Base-by-base conservation (phyloP, 2,888 invertebrate species). In the Ethmia dodecea region DNA sequence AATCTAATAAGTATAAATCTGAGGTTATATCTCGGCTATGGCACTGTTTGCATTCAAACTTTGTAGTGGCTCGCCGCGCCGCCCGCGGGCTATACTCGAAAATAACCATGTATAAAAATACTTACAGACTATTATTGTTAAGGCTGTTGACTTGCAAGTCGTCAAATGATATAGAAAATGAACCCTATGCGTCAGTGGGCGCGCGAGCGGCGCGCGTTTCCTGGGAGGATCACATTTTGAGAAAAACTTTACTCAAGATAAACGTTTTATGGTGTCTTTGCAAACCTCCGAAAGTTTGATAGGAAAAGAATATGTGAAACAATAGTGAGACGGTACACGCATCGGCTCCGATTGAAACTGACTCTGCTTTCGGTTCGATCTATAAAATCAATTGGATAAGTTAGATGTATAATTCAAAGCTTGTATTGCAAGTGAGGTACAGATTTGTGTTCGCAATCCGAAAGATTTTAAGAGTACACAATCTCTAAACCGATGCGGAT, bases 261-360 rank as follows among this genome's bases (percentile, higher is more conserved):
- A 71, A 59, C 59, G 52, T 64, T 52, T 62, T 73, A 75, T 61
- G 73, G 58, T 74, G 66, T 74, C 61, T 68, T 70, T 75, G 79
- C 74, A 79, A 84, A 81, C 84, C 86, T 84, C 86, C 86, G 71
- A 73, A 86, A 86, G 86, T 86, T 84, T 86, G 84, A 84, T 80
- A 79, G 81, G 83, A 86, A 84, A 86, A 70, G 58, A 43, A 86
- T 80, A 53, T 45, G 49, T 72, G 61, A 29, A 74, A 81, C 55
- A 60, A 77, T 62, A 52, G 44, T 42, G 45, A 43, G 50, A 64
- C 66, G 52, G 69, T 47, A 43, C 40, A 55, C 60, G 49, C 42
- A 41, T 37, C 55, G 20, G 20, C 20, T n/a, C 9, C 20, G 9
- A 22, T 8, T n/a, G 9, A 22, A n/a, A n/a, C n/a, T n/a, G n/a